Base-by-base conservation (phyloP, 30 jellyfish, hydroid and myxozoan genomes). In the Aurelia coerulea region DNA sequence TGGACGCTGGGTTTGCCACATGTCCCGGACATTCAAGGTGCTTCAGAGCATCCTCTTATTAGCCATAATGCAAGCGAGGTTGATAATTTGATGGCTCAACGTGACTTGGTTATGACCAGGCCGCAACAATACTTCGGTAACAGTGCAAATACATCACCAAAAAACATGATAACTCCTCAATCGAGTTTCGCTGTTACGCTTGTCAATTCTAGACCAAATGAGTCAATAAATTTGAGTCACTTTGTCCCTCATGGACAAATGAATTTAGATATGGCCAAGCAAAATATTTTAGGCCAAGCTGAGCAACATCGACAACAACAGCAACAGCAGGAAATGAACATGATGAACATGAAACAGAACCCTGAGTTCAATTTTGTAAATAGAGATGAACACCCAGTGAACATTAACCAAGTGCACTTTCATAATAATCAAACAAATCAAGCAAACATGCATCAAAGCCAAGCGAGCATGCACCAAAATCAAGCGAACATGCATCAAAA, bases 1-100 rank as follows among this genome's bases (percentile, higher is more conserved):
- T 83, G 92, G 92, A n/a, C 92, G 50, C 35, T 83, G 35, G 65
- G 75, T 51, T 56, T 83, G 46, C 41, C 92, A 63, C 84, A 72
- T 60, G 85, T 58, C 62, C 34, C 86, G 86, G 73, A 83, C 46
- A 80, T 59, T 37, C 86, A 58, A 18, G 53, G 35, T 78, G 56
- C 73, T 29, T 17, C 74, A 58, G 53, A 74, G 54, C 79, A 63
- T 62, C 78, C 14, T 33, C 19, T 58, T n/a, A 60, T 67, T 19
- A 79, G 73, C 60, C 89, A 79, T 32, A 39, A 49, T 67, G 89
- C 15, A 11, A 65, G 16, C 73, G 81, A 79, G 80, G 89, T 79
- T 19, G 59, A 32, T 9, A 51, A 46, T 42, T 79, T 79, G 52
- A 46, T 79, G 23, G 64, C 41, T 37, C 62, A 79, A 23, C 80